A percentile compares a stretch with the other conserved stretches of the same genome.
Conservation (phyloP, 2,888 invertebrate genomes). For the Microctonus hyperodae region DNA sequence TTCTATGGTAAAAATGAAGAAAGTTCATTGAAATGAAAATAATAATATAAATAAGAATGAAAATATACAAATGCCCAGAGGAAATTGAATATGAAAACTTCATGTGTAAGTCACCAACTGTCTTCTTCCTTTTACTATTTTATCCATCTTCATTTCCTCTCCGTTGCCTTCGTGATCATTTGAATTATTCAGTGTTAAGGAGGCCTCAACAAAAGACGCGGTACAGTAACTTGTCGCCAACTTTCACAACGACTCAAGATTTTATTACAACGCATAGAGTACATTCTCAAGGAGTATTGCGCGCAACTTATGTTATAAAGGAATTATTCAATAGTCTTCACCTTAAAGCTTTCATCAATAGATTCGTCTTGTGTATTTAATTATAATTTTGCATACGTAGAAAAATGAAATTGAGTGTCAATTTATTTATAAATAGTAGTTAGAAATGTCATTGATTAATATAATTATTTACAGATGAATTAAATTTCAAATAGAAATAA, state of each 20-base stretch:
- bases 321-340: constrained; percentile 17
- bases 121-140: not conserved
- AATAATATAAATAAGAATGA: not conserved
- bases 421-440: no score
- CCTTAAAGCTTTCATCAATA: no score
- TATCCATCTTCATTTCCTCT: constrained; percentile 6
- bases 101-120: constrained; percentile 12
- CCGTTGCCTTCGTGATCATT: constrained; percentile 16
- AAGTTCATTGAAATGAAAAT: constrained; percentile 13
- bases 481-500: no score
- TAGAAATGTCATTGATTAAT: no score
- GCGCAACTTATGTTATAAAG: no score
- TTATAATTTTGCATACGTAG: not conserved
- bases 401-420: no score
- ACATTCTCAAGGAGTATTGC: constrained; percentile 6
- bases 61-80: not conserved
- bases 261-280: constrained; percentile 24
- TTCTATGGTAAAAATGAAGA: no score
- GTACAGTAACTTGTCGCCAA: constrained; percentile 5
- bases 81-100: constrained; percentile 28
- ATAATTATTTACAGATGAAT: no score
- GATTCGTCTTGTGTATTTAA: not conserved
- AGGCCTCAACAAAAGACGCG: constrained; percentile 3
- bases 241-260: constrained; percentile 17
- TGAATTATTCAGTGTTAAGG: constrained; percentile 35